A percentile compares a stretch with the other conserved stretches of the same genome.
Evolutionary conservation across 2,113 vertebrate genomes (phyloP).

Genomic region (Pollachius pollachius): DNA sequence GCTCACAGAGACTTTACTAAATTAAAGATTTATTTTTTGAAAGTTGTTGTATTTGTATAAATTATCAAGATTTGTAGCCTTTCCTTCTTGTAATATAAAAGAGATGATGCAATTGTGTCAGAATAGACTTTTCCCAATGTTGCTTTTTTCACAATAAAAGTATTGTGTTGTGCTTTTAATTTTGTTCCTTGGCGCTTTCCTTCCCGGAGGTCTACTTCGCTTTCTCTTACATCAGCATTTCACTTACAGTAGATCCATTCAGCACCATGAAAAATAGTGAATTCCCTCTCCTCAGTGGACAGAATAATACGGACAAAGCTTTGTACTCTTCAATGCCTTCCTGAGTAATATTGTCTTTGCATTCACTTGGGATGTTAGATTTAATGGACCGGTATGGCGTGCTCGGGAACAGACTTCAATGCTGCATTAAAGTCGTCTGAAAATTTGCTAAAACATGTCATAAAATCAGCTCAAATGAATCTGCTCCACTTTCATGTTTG

Average conservation of each 20-base stretch:
- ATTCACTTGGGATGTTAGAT: slow-evolving; percentile 19
- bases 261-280: neutral
- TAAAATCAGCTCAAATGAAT: slow-evolving; percentile 64
- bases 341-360: neutral
- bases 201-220: no score
- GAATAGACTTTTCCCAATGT: slow-evolving; percentile 81
- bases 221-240: no score
- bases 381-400: slow-evolving; percentile 45
- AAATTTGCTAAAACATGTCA: slow-evolving; percentile 63
- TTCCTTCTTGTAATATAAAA: slow-evolving; percentile 83
- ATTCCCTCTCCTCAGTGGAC: neutral
- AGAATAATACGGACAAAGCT: neutral
- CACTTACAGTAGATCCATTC: neutral
- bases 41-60: slow-evolving; percentile 96
- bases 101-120: slow-evolving; percentile 82
- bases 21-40: slow-evolving; percentile 97
- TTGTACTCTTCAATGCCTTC: neutral
- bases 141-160: slow-evolving; percentile 88
- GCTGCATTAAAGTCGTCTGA: slow-evolving; percentile 45
- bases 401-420: slow-evolving; percentile 52
- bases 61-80: slow-evolving; percentile 95
- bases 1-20: slow-evolving; percentile 92
- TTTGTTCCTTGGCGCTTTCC: slow-evolving; percentile 20
- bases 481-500: slow-evolving; percentile 55
- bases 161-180: slow-evolving; percentile 72